Conservation (phyloP, 2,797 vertebrate genomes). For the Orestias chungarensis region DNA sequence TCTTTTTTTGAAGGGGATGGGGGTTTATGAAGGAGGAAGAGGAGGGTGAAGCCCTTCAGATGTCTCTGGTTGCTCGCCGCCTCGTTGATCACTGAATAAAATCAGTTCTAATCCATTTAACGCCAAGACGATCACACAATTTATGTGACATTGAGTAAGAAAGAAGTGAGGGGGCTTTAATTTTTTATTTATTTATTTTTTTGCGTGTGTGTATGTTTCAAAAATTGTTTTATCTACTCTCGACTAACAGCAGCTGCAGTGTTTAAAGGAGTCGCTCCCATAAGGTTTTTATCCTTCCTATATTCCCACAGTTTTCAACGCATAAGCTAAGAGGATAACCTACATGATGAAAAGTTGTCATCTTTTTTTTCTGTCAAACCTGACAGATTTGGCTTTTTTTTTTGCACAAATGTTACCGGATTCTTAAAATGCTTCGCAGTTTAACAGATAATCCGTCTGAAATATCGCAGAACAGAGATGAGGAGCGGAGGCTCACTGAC, state of each 20-base stretch:
- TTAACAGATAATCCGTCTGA: slow-evolving; percentile 14
- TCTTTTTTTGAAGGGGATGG: background rate
- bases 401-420: slow-evolving; percentile 3
- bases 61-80: slow-evolving; percentile 54
- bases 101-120: slow-evolving; percentile 74
- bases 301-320: slow-evolving; percentile 26
- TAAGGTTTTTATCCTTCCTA: background rate
- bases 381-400: slow-evolving; percentile 48
- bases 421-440: slow-evolving; percentile 40
- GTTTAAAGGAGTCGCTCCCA: slow-evolving; percentile 43
- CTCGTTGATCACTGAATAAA: slow-evolving; percentile 64
- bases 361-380: slow-evolving; percentile 33
- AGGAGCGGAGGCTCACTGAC: slow-evolving; percentile 9
- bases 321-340: slow-evolving; percentile 44
- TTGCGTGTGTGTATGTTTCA: slow-evolving; percentile 2
- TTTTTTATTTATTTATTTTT: slow-evolving; percentile 12
- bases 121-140: slow-evolving; percentile 55
- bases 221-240: slow-evolving; percentile 33
- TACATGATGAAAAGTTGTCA: slow-evolving; percentile 55
- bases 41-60: slow-evolving; percentile 57
- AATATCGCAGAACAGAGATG: background rate
- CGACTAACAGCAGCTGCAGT: slow-evolving; percentile 47
- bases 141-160: slow-evolving; percentile 65
- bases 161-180: slow-evolving; percentile 4
- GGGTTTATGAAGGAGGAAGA: background rate